Evolutionary conservation across 1,140 invertebrate species (phyloP).

Genomic region (Coelopa frigida): DNA sequence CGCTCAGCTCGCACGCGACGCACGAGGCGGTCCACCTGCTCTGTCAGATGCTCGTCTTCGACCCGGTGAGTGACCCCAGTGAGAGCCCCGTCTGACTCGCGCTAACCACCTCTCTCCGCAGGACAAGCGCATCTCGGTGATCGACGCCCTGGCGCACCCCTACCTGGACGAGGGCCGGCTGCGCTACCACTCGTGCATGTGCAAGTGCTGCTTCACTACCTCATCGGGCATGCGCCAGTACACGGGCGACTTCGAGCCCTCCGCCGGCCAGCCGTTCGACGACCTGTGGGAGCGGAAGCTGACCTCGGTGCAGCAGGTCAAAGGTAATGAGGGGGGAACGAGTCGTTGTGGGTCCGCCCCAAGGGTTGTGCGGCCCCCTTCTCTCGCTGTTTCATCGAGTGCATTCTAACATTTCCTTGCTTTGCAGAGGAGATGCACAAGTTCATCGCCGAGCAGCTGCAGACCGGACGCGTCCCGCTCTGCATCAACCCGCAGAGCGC

Average conservation of each 20-base stretch:
- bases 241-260: constrained; percentile 87
- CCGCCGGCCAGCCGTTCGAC: constrained; percentile 80
- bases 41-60: constrained; percentile 97
- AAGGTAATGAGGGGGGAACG: constrained; percentile 66
- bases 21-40: constrained; percentile 96
- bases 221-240: constrained; percentile 73
- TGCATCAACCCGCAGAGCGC: constrained; percentile 99
- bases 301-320: constrained; percentile 85
- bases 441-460: constrained; percentile 94
- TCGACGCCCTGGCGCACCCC: constrained; percentile 90
- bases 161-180: constrained; percentile 96
- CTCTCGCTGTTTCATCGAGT: constrained; percentile 1
- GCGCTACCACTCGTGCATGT: constrained; percentile 99
- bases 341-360: background rate
- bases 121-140: constrained; percentile 90
- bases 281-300: constrained; percentile 93
- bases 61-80: constrained; percentile 81
- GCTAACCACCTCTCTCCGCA: constrained; percentile 46
- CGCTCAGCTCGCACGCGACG: constrained; percentile 83
- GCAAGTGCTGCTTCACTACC: constrained; percentile 88
- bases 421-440: constrained; percentile 92
- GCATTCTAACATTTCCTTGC: background rate
- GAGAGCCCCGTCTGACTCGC: too few species aligned
- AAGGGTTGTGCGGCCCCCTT: background rate
- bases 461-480: constrained; percentile 86